Base-by-base conservation (phyloP, 2,888 invertebrate species). In the Drosophila neoperkinsi region DNA sequence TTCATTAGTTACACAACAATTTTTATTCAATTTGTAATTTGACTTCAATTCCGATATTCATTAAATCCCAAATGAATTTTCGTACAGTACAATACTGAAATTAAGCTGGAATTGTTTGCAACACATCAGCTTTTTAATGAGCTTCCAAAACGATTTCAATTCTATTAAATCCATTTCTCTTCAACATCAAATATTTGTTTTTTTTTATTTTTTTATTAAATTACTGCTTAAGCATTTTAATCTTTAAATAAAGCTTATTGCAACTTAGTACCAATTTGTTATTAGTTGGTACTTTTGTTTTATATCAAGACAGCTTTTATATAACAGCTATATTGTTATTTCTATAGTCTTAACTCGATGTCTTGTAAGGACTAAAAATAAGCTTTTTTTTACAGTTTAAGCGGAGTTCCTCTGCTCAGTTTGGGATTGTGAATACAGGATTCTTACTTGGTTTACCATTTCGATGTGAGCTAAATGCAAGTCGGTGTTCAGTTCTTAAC, bases 1-100 rank as follows among this genome's bases (percentile, higher is more conserved):
- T 80, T 80, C 60, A 80, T 78, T 78, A 72, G 60, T 21, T 43
- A 59, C 28, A 58, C 63, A 63, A 28, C 25, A 38, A 2, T 30
- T 21, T 64, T 33, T 31, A 6, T 28, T 31, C 31, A 61, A 50
- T 25, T 25, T 55, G 34, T 21, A 46, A 49, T 34, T 59, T 36
- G 16, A 30, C 7, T 53, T 52, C 34, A 5, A 41, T 43, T 62
- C 55, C 34, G 43, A 55, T 59, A 50, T 73, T 62, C 28, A 75
- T 71, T 65, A 49, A n/a, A 36, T 25, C 56, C 34, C 9, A 59
- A 62, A 34, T 58, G 21, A 31, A 30, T 41, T 61, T 50, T 49
- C 34, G n/a, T 67, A 10, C 33, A 18, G 49, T 30, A 18, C 18
- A 51, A 34, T n/a, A 16, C 7, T 21, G 46, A 50, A 16, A 5